These are phyloP conservation scores for Caenorhabditis becei DNA, from an alignment of 2,888 invertebrate species.

Conservation along the genomic window DNA sequence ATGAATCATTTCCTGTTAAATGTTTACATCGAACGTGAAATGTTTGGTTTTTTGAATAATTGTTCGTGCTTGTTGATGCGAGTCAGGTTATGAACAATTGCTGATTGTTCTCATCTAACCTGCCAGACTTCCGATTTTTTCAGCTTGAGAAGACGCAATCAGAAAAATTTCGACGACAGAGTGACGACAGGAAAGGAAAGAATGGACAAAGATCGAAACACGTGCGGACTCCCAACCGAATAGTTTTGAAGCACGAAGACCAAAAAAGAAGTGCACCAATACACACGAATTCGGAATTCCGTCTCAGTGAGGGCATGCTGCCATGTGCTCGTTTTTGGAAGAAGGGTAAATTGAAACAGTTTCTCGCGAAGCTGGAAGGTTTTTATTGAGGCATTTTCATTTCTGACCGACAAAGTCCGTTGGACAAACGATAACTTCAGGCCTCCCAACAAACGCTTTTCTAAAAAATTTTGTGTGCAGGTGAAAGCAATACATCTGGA, in stretches of 20 bases:
- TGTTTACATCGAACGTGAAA: background rate
- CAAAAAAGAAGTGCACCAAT: background rate
- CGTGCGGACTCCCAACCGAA: background rate
- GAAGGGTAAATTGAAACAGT: too few relatives aligned
- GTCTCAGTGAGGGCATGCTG: too few relatives aligned
- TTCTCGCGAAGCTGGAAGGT: too few relatives aligned
- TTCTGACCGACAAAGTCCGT: too few relatives aligned
- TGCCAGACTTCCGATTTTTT: background rate
- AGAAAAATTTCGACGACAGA: background rate
- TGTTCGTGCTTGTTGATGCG: conserved; percentile 7
- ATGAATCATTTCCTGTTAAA: conserved; percentile 59
- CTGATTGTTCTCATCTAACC: background rate
- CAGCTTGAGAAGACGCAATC: conserved; percentile 1
- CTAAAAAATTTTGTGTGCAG: too few relatives aligned
- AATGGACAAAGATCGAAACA: background rate
- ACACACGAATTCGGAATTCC: too few relatives aligned
- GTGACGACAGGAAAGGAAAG: background rate
- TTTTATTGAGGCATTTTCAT: too few relatives aligned
- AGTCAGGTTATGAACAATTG: background rate
- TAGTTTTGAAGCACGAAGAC: too few relatives aligned
- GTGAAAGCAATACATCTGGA: too few relatives aligned
- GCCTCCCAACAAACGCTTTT: too few relatives aligned
- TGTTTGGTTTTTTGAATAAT: background rate
- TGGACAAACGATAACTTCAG: too few relatives aligned
- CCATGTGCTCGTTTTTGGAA: too few relatives aligned